Percentiles rank a stretch among this genome's conserved stretches.
Conservation (phyloP, 2,113 vertebrate genomes). For the Phalacrocorax brasilianus region DNA sequence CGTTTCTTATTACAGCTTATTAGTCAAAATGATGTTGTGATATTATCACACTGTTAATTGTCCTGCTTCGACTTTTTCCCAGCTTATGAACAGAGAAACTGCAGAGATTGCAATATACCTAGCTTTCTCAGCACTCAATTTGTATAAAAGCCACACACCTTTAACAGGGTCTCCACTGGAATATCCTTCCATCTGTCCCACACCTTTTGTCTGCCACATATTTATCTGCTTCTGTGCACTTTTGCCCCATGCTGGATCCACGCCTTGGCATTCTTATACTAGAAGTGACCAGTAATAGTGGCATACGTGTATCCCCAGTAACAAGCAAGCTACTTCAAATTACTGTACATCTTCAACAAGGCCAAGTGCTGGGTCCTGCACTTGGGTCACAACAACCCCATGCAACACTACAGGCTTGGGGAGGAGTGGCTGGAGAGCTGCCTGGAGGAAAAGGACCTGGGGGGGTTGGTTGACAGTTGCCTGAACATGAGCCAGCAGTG, state of each 20-base stretch:
- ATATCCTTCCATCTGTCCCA: not conserved
- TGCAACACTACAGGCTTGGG: no score
- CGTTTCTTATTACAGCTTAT: not conserved
- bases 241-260: not conserved
- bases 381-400: no score
- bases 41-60: not conserved
- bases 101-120: not conserved
- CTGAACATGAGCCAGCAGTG: no score
- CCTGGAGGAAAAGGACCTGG: no score
- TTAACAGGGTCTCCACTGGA: not conserved
- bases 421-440: no score
- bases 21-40: not conserved
- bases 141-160: accelerated
- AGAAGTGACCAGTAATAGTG: not conserved
- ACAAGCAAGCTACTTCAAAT: not conserved
- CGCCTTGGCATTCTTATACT: not conserved
- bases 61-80: not conserved
- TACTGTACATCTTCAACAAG: not conserved
- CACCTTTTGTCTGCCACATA: not conserved
- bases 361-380: no score
- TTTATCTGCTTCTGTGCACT: not conserved
- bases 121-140: not conserved
- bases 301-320: not conserved
- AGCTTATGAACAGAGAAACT: not conserved
- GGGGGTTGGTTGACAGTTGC: no score